Conservation (phyloP, 2,113 vertebrate genomes). For the Pituophis catenifer region DNA sequence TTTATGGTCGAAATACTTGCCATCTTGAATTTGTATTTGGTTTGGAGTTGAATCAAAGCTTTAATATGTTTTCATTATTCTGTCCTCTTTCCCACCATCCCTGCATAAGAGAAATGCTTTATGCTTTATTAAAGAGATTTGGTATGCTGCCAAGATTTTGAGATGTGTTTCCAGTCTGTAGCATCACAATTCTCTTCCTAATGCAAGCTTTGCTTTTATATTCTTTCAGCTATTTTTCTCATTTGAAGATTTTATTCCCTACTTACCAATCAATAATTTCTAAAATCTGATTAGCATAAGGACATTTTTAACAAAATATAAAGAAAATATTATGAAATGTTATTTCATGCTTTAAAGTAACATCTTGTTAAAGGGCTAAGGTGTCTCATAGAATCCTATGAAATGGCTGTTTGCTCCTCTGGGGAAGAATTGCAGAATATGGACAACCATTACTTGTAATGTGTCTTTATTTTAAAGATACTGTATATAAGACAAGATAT, state of each 20-base stretch:
- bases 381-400: slow-evolving; percentile 1
- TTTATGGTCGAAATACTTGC: slow-evolving; percentile 65
- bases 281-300: slow-evolving; percentile 29
- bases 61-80: slow-evolving; percentile 35
- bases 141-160: slow-evolving; percentile 24
- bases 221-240: not conserved
- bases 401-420: not conserved
- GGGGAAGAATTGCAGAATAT: slow-evolving; percentile 11
- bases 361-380: not conserved
- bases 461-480: slow-evolving; percentile 1
- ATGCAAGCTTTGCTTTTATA: slow-evolving; percentile 43
- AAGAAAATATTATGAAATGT: slow-evolving; percentile 16
- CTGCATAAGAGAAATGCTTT: slow-evolving; percentile 49
- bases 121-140: slow-evolving; percentile 60
- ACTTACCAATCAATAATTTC: slow-evolving; percentile 9
- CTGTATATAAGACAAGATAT: not conserved
- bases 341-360: slow-evolving; percentile 31
- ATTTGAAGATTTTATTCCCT: slow-evolving; percentile 56
- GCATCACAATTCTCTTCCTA: slow-evolving; percentile 55
- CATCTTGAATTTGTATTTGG: slow-evolving; percentile 66
- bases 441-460: slow-evolving; percentile 2
- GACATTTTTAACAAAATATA: slow-evolving; percentile 41
- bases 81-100: slow-evolving; percentile 45
- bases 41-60: slow-evolving; percentile 56
- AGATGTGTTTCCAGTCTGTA: slow-evolving; percentile 52